Base-by-base conservation (phyloP, 2,113 vertebrate genomes). In the Sus scrofa region DNA sequence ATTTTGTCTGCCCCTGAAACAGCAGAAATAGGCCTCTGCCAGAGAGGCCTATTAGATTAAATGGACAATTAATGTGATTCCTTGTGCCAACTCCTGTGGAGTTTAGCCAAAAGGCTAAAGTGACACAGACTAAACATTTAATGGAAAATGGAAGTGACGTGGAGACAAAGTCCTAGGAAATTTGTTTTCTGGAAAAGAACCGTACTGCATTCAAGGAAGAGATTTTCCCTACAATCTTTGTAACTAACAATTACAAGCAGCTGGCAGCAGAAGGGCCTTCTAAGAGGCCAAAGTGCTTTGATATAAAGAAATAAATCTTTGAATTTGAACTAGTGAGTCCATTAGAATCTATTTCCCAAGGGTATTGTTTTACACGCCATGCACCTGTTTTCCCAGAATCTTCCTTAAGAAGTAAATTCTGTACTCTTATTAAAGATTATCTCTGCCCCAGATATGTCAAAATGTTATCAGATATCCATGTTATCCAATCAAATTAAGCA, bases 371-470 rank as follows among this genome's bases (percentile, higher is more conserved):
- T 44, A 67, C 39, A 60, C 62, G 32, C 0, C n/a, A 82, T 90
- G 37, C 74, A 96, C 83, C 83, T 96, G 68, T 82, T 96, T 97
- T 97, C 93, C 84, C 86, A 95, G 91, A 97, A 92, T 77, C 32
- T 86, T 68, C 62, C 3, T 27, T 81, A 60, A n/a, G 15, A 27
- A 94, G 52, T 27, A 37, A 92, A 90, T 93, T 91, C 20, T 24
- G 22, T 44, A 24, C 22, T 82, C 39, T 39, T 96, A 58, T 68
- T 83, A 82, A 39, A 86, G 11, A 11, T 7, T 44, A 44, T 9
- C 15, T 87, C 2, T 94, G 74, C 13, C 37, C 68, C 6, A 70
- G 84, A 95, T 86, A 93, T 86, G n/a, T 50, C 19, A 96, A 18
- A 74, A 87, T 78, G 73, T 62, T 73, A 68, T 56, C 65, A 18